Conservation (phyloP, 2,113 vertebrate genomes). For the Etheostoma spectabile region DNA sequence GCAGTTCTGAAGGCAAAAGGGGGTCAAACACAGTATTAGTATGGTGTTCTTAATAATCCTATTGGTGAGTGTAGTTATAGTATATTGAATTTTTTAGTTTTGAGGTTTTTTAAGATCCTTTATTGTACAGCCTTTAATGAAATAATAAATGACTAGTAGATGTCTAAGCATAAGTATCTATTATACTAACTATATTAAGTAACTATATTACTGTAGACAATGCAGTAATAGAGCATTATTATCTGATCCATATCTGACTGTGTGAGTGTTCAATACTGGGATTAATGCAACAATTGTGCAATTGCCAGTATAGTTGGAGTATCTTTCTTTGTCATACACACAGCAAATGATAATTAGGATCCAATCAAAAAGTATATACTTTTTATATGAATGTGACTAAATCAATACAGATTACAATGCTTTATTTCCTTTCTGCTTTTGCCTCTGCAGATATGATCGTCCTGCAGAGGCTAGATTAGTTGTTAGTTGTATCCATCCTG, state of each 20-base stretch:
- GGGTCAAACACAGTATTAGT: too few relatives aligned
- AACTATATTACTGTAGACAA: constrained; percentile 22
- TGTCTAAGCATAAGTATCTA: neutral
- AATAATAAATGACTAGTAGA: constrained; percentile 11
- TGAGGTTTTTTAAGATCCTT: neutral
- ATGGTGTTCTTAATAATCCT: too few relatives aligned
- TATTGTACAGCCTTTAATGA: neutral
- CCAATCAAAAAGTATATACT: neutral
- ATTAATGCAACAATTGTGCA: neutral
- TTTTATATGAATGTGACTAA: too few relatives aligned
- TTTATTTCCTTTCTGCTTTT: too few relatives aligned
- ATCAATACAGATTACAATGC: neutral
- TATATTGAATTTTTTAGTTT: neutral
- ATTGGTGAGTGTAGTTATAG: too few relatives aligned
- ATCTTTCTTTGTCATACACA: neutral
- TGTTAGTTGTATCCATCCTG: too few relatives aligned
- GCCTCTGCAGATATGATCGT: neutral
- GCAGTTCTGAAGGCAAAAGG: too few relatives aligned
- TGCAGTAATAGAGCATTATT: constrained; percentile 11
- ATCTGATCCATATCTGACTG: too few relatives aligned
- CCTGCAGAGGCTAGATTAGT: neutral
- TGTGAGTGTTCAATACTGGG: neutral
- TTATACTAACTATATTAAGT: too few relatives aligned
- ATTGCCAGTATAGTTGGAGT: too few relatives aligned
- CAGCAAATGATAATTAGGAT: too few relatives aligned